Conservation (phyloP, 2,888 invertebrate genomes). For the Apoda limacodes region DNA sequence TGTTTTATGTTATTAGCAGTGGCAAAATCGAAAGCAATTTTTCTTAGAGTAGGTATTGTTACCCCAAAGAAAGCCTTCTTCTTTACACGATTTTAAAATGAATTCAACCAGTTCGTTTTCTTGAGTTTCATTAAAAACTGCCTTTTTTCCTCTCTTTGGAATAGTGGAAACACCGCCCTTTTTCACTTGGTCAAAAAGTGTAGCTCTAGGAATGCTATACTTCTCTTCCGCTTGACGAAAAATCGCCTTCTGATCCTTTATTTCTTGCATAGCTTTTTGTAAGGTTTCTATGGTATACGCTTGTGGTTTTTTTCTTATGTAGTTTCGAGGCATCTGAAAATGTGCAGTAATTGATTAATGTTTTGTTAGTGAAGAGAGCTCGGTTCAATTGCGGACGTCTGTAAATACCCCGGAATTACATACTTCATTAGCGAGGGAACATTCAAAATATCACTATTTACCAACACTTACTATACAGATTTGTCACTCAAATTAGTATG, state of each 20-base stretch:
- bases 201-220: slow-evolving; percentile 13
- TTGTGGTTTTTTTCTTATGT: slow-evolving; percentile 12
- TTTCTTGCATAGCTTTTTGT: slow-evolving; percentile 16
- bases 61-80: slow-evolving; percentile 1
- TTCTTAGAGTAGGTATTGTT: slow-evolving; percentile 1
- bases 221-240: slow-evolving; percentile 14
- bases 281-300: slow-evolving; percentile 12
- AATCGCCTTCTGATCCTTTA: slow-evolving; percentile 13
- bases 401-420: slow-evolving; percentile 8
- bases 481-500: slow-evolving; percentile 4
- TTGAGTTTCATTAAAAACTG: slow-evolving; percentile 15
- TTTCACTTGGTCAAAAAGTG: slow-evolving; percentile 16
- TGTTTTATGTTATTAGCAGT: slow-evolving; percentile 1
- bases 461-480: slow-evolving; percentile 5
- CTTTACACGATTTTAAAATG: slow-evolving; percentile 4
- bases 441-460: not conserved
- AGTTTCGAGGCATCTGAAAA: slow-evolving; percentile 18
- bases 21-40: slow-evolving; percentile 3
- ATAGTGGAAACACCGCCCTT: slow-evolving; percentile 9
- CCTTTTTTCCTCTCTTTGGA: slow-evolving; percentile 14
- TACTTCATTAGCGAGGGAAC: slow-evolving; percentile 4
- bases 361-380: too few relatives aligned
- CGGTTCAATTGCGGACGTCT: slow-evolving; percentile 3
- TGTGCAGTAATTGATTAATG: slow-evolving; percentile 5
- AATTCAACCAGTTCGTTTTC: slow-evolving; percentile 13